Conservation (phyloP, 2,113 vertebrate species). For the Apodemus speciosus region DNA sequence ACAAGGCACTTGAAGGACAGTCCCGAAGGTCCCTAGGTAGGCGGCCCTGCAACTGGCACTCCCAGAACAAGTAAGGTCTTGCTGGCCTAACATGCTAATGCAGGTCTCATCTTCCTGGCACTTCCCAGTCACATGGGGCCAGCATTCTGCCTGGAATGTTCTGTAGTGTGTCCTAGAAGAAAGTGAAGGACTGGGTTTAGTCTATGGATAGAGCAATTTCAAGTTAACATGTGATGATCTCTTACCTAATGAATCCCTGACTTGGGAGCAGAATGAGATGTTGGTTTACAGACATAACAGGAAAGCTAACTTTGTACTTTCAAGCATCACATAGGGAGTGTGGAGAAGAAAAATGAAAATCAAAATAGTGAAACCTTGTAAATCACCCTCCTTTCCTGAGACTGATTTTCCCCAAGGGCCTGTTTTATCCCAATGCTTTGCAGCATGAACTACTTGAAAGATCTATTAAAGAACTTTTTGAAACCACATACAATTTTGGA, state of each 20-base stretch:
- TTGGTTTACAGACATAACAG: background rate
- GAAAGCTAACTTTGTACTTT: background rate
- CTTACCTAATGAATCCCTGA: background rate
- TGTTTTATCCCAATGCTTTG: conserved; percentile 49
- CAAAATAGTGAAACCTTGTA: background rate
- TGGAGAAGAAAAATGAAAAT: background rate
- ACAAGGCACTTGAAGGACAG: conserved; percentile 87
- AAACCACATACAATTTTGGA: background rate
- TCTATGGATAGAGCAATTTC: background rate
- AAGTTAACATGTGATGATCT: background rate
- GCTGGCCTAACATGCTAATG: conserved; percentile 82
- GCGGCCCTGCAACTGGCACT: conserved; percentile 89
- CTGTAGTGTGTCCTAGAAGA: conserved; percentile 84
- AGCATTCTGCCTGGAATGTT: conserved; percentile 88
- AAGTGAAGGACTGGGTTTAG: background rate
- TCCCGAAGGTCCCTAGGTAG: conserved; percentile 89
- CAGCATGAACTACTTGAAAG: background rate
- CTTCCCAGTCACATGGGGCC: conserved; percentile 80
- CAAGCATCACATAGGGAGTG: background rate
- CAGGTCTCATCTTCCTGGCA: conserved; percentile 84
- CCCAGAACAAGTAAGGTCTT: conserved; percentile 84
- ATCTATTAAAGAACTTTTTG: conserved; percentile 15
- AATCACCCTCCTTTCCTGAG: conserved; percentile 14
- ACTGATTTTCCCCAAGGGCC: background rate
- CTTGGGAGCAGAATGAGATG: background rate